Evolutionary conservation across 2,888 invertebrate species (phyloP), one percentile per base, ranked within the genome.

Genomic region (Pimpla rufipes): DNA sequence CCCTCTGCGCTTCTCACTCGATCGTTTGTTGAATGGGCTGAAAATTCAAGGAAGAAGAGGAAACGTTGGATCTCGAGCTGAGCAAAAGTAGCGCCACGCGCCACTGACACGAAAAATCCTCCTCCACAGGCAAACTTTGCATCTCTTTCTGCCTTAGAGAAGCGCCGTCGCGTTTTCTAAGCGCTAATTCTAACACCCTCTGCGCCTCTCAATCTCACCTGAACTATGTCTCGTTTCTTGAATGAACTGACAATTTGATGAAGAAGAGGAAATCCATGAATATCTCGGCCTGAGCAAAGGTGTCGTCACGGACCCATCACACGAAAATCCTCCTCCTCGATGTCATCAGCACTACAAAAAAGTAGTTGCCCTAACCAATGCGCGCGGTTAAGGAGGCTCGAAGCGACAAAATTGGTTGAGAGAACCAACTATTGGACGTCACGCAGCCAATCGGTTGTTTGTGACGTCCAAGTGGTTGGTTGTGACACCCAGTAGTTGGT

Each of bases 131-230:
- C 29, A 29, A 29, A 29, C 29, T 29, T 29, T 29, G 3, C 29
- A 5, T n/a, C 29, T 29, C 2, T 5, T 29, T 29, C 5, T 29
- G 29, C 29, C 29, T 5, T 2, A 5, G 2, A 29, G 29, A 3
- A 2, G 29, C 5, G 29, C 5, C 29, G 29, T 29, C 29, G 29
- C 5, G n/a, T 29, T 29, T 5, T 2, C 29, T 5, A 5, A 29
- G 29, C 55, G 55, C 52, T 77, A 85, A 84, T 86, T 85, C 83
- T 84, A 68, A 79, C 84, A 84, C 85, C 85, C 83, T 78, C 45
- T 21, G 40, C 29, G 23, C 23, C 35, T 4, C 47, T 59, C 10
- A n/a, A 50, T 21, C 29, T 50, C 35, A 35, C 21, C 13, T 45
- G n/a, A 16, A 23, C n/a, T 47, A 37, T 66, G 52, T 29, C 23